Evolutionary conservation across 2,888 invertebrate genomes (phyloP).

Genomic region (Ganaspis brasiliensis): DNA sequence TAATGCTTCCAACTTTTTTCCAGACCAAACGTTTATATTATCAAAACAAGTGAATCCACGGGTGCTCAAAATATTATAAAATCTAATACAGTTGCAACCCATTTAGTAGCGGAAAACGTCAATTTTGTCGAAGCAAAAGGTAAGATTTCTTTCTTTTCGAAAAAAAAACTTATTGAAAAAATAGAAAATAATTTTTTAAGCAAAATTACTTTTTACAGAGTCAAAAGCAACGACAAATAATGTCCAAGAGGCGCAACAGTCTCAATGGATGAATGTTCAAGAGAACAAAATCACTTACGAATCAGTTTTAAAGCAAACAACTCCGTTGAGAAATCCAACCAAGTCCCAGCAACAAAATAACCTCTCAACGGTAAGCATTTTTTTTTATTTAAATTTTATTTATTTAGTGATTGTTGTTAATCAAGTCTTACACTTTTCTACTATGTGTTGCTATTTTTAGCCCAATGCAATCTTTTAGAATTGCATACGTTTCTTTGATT

Average conservation of each 20-base stretch:
- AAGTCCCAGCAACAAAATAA: slow-evolving; percentile 70
- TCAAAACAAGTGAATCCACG: slow-evolving; percentile 73
- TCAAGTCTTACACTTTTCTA: too few species aligned
- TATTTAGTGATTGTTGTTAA: too few species aligned
- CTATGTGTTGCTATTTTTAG: too few species aligned
- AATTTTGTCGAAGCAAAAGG: slow-evolving; percentile 68
- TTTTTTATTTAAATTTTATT: too few species aligned
- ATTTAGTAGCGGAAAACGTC: slow-evolving; percentile 67
- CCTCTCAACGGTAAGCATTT: slow-evolving; percentile 68
- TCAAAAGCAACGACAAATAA: slow-evolving; percentile 43
- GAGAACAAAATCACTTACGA: slow-evolving; percentile 71
- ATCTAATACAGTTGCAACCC: slow-evolving; percentile 65
- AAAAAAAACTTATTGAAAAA: too few species aligned
- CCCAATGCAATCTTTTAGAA: too few species aligned
- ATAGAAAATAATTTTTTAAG: too few species aligned
- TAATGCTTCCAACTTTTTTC: too few species aligned
- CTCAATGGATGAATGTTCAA: slow-evolving; percentile 74
- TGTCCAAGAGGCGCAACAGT: slow-evolving; percentile 67
- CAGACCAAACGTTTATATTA: slow-evolving; percentile 77
- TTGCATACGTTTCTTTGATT: too few species aligned
- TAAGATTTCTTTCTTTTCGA: slow-evolving; percentile 57
- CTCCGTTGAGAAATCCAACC: slow-evolving; percentile 64
- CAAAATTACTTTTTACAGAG: background rate
- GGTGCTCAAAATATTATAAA: slow-evolving; percentile 63
- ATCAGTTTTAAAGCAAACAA: slow-evolving; percentile 68